These are phyloP conservation scores for Punctoribates punctum DNA, from an alignment of 2,888 invertebrate species.

Conservation along the genomic window DNA sequence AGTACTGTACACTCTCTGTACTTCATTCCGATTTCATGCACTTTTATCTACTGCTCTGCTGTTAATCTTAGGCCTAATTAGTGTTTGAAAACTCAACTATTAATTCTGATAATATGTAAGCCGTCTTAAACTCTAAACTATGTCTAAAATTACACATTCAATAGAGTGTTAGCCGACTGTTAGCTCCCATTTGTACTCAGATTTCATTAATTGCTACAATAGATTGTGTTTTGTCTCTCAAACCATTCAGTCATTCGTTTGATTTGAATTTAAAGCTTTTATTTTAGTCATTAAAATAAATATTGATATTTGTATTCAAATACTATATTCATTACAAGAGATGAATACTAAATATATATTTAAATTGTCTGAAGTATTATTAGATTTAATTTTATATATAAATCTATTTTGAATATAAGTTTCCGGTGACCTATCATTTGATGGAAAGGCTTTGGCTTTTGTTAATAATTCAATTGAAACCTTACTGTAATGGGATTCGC, in stretches of 20 bases:
- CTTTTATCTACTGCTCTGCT: not conserved
- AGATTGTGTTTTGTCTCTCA: not conserved
- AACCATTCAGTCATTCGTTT: not conserved
- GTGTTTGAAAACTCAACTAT: not conserved
- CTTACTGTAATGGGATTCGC: not conserved
- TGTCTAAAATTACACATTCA: no score
- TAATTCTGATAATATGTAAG: not conserved
- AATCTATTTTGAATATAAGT: not conserved
- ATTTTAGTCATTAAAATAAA: not conserved
- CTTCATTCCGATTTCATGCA: not conserved
- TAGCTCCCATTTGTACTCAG: no score
- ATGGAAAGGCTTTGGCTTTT: not conserved
- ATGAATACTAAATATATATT: not conserved
- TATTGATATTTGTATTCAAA: not conserved
- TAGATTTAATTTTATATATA: not conserved
- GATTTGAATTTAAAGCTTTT: not conserved
- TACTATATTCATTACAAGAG: not conserved
- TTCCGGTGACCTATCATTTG: not conserved
- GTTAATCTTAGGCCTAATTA: constrained; percentile 13
- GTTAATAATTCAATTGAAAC: constrained; percentile 4
- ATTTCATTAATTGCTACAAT: no score
- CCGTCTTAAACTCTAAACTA: no score
- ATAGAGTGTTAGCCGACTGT: no score
- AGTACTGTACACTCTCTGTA: no score
- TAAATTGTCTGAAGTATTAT: not conserved